Base-by-base conservation (phyloP, 2,888 invertebrate species). In the Hypena proboscidalis region DNA sequence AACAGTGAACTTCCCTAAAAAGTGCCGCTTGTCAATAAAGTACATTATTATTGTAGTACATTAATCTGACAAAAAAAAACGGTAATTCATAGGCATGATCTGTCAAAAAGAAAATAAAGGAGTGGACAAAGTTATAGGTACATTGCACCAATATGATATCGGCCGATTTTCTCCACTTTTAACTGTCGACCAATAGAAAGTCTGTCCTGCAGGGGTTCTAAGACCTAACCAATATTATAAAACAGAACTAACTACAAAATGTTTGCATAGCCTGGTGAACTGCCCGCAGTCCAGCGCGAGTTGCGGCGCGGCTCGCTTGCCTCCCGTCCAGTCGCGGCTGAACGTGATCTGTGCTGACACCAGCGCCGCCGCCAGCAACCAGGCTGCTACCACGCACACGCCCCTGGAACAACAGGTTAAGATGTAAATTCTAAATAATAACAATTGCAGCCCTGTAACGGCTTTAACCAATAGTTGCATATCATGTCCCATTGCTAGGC, bases 281-380 rank as follows among this genome's bases (percentile, higher is more conserved):
- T 89, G 86, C 0, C 70, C 71, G 54, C 90, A 90, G 73, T 90
- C 89, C 4, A 87, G 67, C 1, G 80, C 70, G 0, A 77, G 41
- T 6, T 70, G 77, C 0, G 84, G 80, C 1, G 80, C 71, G 1
- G 83, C 57, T 0, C 89, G 77, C 68, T 89, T 89, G 36, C 89
- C 90, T 1, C 88, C 90, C 2, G 80, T 74, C 90, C 90, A 90
- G 80, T 90, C 90, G 31, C 88, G 82, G 69, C 90, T 89, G 80
- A 90, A 90, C n/a, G 90, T 89, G 60, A 90, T 85, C 73, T 90
- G 90, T 5, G 88, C 80, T 0, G 87, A 79, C 15, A 82, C 87
- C 69, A 88, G 74, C 61, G 82, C 79, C 29, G 66, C 70, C 15
- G 71, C 74, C 67, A 87, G 55, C 46, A 70, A 66, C 52, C 79